Base-by-base conservation (phyloP, 64 coral and sea anemone genomes). In the Orbicella faveolata region DNA sequence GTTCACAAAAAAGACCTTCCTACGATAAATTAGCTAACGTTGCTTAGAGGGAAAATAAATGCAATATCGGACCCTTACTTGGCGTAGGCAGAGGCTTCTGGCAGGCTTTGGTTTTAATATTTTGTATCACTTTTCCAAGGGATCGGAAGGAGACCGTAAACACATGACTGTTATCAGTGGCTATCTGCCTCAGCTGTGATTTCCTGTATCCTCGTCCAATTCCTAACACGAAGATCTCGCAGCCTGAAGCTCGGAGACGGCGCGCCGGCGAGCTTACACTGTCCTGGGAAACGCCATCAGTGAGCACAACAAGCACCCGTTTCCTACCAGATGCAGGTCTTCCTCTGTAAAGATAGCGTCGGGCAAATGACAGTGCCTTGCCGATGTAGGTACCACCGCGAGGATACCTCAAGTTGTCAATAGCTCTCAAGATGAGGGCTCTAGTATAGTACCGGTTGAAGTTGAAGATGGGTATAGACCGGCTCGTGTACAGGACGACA, bases 361-460 rank as follows among this genome's bases (percentile, higher is more conserved):
- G 51, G 73, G 75, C 87, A 66, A 63, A 88, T 66, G 54, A 63
- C 53, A 88, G 30, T 36, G 87, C 87, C 36, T 88, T 75, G 3
- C 87, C 87, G 14, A 88, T 91, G 9, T 73, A 52, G 21, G 89
- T 67, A 9, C 89, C 80, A 34, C 74, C 74, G 18, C 89, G 68
- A 11, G 73, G 89, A 77, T 91, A 91, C 44, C 79, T 73, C 72
- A 91, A 73, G 23, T 81, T 84, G 13, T 84, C 73, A 14, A 91
- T 91, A 18, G 80, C 80, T 44, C 55, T 75, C 10, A 76, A 64
- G 59, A 91, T 73, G 7, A 34, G 34, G 23, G 37, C 41, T 34
- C 61, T 91, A 35, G 61, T 59, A 2, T 84, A 76, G 75, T 91
- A 75, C 7, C 73, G 52, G 19, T 80, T 87, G 18, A 92, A 92